phyloP scores from a whole-genome alignment of 1,140 invertebrate genomes.

The Physella acuta region DNA sequence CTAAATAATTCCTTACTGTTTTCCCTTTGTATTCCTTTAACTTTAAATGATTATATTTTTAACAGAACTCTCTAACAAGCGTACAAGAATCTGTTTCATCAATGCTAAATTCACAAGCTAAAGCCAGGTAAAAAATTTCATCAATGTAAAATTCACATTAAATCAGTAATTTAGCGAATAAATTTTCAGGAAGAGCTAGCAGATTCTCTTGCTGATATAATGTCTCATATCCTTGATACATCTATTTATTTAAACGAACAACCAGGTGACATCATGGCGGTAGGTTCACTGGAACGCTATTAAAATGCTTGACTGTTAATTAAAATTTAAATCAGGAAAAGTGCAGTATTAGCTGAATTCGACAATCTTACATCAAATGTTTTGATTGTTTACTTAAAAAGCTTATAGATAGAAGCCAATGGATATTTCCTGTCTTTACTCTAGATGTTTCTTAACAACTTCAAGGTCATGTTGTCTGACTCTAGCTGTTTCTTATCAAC shows the following conservation, averaged over 20 bases:
- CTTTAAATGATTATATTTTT: too few relatives aligned
- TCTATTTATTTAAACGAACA: not conserved
- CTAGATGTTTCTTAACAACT: too few relatives aligned
- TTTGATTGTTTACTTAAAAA: too few relatives aligned
- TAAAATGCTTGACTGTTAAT: not conserved
- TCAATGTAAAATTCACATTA: not conserved
- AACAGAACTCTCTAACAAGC: conserved; percentile 32
- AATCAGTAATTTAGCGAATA: not conserved
- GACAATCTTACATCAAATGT: too few relatives aligned
- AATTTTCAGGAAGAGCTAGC: not conserved
- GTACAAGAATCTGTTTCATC: conserved; percentile 38
- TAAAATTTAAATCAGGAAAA: too few relatives aligned
- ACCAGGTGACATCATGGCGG: not conserved
- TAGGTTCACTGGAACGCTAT: not conserved
- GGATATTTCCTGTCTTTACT: too few relatives aligned
- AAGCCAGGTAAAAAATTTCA: conserved; percentile 8
- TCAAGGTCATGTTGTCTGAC: too few relatives aligned
- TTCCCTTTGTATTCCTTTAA: too few relatives aligned
- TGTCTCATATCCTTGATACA: not conserved
- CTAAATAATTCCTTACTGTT: too few relatives aligned
- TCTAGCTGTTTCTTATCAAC: too few relatives aligned
- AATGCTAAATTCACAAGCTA: conserved; percentile 32
- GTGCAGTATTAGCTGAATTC: too few relatives aligned
- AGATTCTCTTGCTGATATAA: not conserved
- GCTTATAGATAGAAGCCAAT: too few relatives aligned